Conservation (phyloP, 2,888 invertebrate species). For the Pantelozetes paolii region DNA sequence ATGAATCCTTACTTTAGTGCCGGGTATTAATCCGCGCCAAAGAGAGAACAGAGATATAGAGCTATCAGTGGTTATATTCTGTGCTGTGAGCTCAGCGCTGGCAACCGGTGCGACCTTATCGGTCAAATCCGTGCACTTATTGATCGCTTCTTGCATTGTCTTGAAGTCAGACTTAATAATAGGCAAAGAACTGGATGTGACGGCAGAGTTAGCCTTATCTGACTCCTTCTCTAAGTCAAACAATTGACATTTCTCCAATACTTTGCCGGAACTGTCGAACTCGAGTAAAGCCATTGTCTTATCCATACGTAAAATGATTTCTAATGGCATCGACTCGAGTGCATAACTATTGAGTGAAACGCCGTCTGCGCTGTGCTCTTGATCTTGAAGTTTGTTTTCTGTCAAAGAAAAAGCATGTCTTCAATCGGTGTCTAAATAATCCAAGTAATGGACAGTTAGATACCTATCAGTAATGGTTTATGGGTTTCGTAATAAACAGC, state of each 20-base stretch:
- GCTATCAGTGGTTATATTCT: not conserved
- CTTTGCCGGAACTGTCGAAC: slow-evolving; percentile 23
- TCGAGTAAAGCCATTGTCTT: slow-evolving; percentile 39
- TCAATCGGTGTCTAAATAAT: not conserved
- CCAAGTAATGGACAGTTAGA: too few species aligned
- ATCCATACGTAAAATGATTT: slow-evolving; percentile 34
- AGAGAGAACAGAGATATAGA: slow-evolving; percentile 25
- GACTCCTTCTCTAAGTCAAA: slow-evolving; percentile 41
- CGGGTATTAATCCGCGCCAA: slow-evolving; percentile 40
- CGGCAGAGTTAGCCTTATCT: slow-evolving; percentile 4
- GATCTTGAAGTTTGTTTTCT: slow-evolving; percentile 9
- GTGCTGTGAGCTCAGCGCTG: not conserved
- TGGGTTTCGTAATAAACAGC: slow-evolving; percentile 15
- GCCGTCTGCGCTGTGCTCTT: not conserved
- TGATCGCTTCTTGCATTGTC: slow-evolving; percentile 40
- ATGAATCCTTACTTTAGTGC: slow-evolving; percentile 35
- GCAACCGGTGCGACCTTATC: not conserved
- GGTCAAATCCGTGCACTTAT: slow-evolving; percentile 31
- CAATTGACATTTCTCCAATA: slow-evolving; percentile 34
- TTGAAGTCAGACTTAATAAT: slow-evolving; percentile 36
- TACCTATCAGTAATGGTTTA: slow-evolving; percentile 18
- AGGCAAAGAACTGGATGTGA: not conserved
- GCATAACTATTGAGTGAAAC: slow-evolving; percentile 9
- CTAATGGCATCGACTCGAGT: slow-evolving; percentile 35
- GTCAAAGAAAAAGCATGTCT: not conserved